Evolutionary conservation across 64 coral and sea anemone genomes (phyloP), one percentile per base, ranked within the genome.

Genomic region (Acropora tenuis): DNA sequence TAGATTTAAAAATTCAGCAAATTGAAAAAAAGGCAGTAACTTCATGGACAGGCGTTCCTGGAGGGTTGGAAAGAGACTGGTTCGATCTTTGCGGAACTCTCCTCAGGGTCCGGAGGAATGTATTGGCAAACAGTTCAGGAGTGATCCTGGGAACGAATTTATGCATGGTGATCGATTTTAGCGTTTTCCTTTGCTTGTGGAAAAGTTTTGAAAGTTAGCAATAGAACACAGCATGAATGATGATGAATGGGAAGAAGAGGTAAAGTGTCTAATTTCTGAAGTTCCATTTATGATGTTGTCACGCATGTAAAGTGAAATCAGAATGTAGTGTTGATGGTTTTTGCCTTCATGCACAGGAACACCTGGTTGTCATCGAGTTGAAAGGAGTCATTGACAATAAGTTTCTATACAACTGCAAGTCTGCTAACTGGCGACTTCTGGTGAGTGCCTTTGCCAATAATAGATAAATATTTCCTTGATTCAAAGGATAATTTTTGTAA

Each of bases 391-490:
- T 94, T 69, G 88, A 94, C 8, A 77, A 59, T 6, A 88, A 94
- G 43, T 89, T 90, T 43, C 50, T 94, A 45, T 86, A 78, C 20
- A 86, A 89, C 17, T 89, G 87, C 4, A 42, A 89, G 50, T 79
- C 93, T 30, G 50, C 45, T 45, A 76, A 87, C 47, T 94, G 93
- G 50, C 82, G 88, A 86, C 79, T 94, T 8, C 55, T 94, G 93
- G 93, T 94, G 18, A 86, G 93, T 78, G n/a, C 44, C 55, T 55
- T 1, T 44, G 3, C 3, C 50, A 53, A 53, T 53, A 8, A 53
- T 3, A 53, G 3, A 53, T 8, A 53, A 53, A 5, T 3, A 53
- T 53, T 53, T 53, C 3, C 50, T 53, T 30, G 30, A 30, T 30
- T 30, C 30, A 30, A 30, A 30, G 30, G 30, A 30, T 30, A 30